Evolutionary conservation across 2,797 vertebrate genomes (phyloP), one percentile per base, ranked within the genome.

Genomic region (Chelmon rostratus): DNA sequence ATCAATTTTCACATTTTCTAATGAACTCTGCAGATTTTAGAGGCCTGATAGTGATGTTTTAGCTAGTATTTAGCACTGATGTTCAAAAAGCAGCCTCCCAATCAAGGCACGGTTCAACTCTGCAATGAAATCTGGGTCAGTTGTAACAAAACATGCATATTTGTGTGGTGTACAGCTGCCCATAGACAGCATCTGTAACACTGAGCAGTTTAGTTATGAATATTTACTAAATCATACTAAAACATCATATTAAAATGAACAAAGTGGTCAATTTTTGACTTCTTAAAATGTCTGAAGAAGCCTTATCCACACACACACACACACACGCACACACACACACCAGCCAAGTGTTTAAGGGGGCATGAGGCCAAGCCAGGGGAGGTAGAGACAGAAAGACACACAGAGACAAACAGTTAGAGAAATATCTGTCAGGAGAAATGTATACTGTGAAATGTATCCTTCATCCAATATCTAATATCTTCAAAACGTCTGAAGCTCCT

Each of bases 301-400:
- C 38, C 49, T 56, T 5, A 54, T 19, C 18, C 25, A 64, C 33
- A 15, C 61, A 11, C 63, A 59, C 21, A 23, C 61, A 23, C 28
- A 47, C 52, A 74, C 28, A 31, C 54, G 52, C 44, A 53, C 25
- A 56, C 58, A 56, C 59, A 64, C 68, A 66, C 40, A 64, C 69
- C 25, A 68, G 37, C 35, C 15, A 6, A 78, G 83, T 80, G 68
- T 85, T 89, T 80, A 83, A 89, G 73, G 52, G 62, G 66, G 57
- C 49, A 15, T 70, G 72, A 62, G 78, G 88, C 76, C 68, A 78
- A 70, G 64, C 71, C 72, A 57, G 62, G 52, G 66, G 75, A 78
- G 65, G 69, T 12, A 46, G 46, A 63, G 58, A 63, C 28, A 50
- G 37, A 59, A 33, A 64, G 73, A 52, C 28, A 74, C 16, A 38